phyloP scores from a whole-genome alignment of 2,113 vertebrate species.

The Manacus vitellinus region DNA sequence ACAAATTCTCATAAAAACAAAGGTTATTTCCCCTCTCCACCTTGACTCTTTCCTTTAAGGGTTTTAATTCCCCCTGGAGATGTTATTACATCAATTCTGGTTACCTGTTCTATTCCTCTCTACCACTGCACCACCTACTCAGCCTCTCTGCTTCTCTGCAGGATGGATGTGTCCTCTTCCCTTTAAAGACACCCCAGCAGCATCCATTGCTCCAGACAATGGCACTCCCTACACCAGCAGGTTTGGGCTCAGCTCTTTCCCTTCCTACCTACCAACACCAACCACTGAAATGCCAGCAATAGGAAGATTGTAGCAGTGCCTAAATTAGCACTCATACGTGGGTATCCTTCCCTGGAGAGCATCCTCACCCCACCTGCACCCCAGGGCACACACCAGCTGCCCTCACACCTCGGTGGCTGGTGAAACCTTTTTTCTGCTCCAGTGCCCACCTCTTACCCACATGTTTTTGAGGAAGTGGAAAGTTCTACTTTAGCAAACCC shows the following conservation, averaged over 20 bases:
- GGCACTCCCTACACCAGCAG: neutral
- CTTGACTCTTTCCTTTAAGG: neutral
- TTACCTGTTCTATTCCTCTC: neutral
- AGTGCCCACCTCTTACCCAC: neutral
- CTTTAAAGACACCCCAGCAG: neutral
- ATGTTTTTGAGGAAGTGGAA: neutral
- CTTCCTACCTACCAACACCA: neutral
- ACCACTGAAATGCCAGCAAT: neutral
- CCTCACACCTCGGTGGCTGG: neutral
- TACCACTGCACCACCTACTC: neutral
- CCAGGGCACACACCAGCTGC: accelerated
- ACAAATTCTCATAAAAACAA: neutral
- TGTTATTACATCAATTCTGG: neutral
- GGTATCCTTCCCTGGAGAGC: neutral
- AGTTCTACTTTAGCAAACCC: neutral
- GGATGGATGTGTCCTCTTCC: neutral
- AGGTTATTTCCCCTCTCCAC: neutral
- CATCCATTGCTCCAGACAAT: neutral
- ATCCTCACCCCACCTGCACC: neutral
- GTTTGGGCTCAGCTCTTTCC: neutral
- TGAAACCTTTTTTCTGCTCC: neutral
- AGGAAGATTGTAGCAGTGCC: neutral
- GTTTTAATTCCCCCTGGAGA: neutral
- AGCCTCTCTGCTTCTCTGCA: neutral
- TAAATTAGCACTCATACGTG: accelerated